A percentile compares a stretch with the other conserved stretches of the same genome.
Conservation (phyloP, 2,888 invertebrate species). For the Iselma pallidipennis region DNA sequence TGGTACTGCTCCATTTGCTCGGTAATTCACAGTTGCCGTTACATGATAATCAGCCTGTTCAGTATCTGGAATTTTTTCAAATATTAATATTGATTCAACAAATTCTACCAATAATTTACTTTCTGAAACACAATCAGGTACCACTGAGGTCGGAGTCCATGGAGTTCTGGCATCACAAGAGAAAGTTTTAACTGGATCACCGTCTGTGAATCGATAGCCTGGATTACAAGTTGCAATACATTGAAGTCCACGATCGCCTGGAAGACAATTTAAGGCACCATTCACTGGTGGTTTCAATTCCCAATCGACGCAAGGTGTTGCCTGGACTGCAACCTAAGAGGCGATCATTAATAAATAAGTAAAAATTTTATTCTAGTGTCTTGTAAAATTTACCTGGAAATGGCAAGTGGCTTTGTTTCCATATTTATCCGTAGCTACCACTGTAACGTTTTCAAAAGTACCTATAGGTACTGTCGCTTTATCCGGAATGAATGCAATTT, state of each 20-base stretch:
- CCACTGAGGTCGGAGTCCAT: conserved; percentile 87
- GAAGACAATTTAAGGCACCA: conserved; percentile 84
- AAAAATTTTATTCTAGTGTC: neutral
- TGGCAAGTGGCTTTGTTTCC: conserved; percentile 89
- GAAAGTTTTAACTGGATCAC: conserved; percentile 85
- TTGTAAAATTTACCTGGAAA: conserved; percentile 71
- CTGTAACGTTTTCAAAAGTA: conserved; percentile 90
- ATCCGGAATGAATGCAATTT: conserved; percentile 80
- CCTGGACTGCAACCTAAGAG: conserved; percentile 84
- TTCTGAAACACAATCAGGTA: conserved; percentile 94
- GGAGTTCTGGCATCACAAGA: conserved; percentile 78
- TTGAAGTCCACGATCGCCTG: conserved; percentile 80
- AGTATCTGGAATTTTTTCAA: conserved; percentile 65
- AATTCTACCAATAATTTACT: conserved; percentile 58
- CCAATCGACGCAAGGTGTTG: conserved; percentile 94
- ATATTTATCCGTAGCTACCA: conserved; percentile 82
- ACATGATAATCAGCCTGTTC: conserved; percentile 95
- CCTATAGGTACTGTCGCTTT: conserved; percentile 83
- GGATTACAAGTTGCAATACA: conserved; percentile 89
- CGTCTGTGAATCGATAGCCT: conserved; percentile 89
- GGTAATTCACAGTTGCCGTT: conserved; percentile 81
- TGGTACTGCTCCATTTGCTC: conserved; percentile 89
- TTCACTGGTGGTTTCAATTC: conserved; percentile 87
- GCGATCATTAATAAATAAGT: conserved; percentile 22
- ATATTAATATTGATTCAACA: neutral